Conservation (phyloP, 2,113 vertebrate genomes). For the Hepsetus odoe region DNA sequence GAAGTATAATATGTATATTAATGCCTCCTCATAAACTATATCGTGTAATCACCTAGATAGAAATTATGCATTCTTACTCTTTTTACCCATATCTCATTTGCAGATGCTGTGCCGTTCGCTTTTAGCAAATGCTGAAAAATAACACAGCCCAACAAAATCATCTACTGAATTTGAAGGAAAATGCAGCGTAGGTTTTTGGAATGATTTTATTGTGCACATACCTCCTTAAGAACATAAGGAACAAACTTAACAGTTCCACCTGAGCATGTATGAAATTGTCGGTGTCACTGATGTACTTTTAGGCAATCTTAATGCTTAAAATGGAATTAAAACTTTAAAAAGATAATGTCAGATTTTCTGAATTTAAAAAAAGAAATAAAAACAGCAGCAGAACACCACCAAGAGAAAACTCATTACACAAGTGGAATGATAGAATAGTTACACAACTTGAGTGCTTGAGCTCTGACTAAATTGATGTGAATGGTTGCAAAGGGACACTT, state of each 20-base stretch:
- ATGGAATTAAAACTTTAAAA: neutral
- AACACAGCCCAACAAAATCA: neutral
- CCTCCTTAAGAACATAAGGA: neutral
- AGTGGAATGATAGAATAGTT: neutral
- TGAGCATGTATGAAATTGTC: neutral
- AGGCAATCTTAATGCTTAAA: neutral
- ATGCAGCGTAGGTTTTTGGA: neutral
- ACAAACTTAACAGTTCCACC: neutral
- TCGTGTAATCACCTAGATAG: neutral
- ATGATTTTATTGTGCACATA: neutral
- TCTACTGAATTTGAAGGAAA: neutral
- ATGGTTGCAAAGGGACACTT: neutral
- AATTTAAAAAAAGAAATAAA: neutral
- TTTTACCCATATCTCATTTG: slow-evolving; percentile 39
- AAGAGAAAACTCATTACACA: neutral
- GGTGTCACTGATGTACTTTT: neutral
- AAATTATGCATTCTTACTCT: neutral
- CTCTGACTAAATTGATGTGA: slow-evolving; percentile 7
- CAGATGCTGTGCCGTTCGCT: slow-evolving; percentile 74
- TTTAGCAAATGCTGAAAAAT: slow-evolving; percentile 53
- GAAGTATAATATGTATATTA: neutral
- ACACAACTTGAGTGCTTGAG: neutral
- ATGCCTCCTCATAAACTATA: neutral
- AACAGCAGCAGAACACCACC: neutral
- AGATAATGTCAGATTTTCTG: neutral